These are phyloP conservation scores for Chanos chanos DNA, from an alignment of 2,797 vertebrate species.

Conservation along the genomic window DNA sequence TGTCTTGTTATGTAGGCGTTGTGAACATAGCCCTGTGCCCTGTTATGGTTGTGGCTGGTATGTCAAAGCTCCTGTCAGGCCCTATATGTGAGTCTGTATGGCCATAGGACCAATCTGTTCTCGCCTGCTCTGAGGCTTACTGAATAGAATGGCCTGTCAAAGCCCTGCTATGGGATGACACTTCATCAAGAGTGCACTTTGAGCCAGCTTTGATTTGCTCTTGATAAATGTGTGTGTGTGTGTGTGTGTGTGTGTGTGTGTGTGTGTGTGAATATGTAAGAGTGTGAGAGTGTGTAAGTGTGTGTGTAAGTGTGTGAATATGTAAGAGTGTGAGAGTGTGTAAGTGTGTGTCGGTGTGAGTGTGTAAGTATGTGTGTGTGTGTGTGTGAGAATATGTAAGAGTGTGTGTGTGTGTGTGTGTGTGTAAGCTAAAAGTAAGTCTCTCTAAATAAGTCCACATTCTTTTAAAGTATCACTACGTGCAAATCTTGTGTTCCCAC, in stretches of 20 bases:
- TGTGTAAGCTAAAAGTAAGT: no score
- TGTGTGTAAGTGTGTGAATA: no score
- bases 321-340: no score
- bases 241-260: neutral
- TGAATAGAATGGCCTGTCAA: constrained; percentile 39
- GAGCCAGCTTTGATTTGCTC: constrained; percentile 37
- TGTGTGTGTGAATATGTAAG: neutral
- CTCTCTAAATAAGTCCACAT: no score
- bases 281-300: no score
- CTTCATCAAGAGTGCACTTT: constrained; percentile 27
- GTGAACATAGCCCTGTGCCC: neutral
- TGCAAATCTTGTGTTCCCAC: no score
- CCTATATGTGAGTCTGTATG: constrained; percentile 5
- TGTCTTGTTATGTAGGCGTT: no score
- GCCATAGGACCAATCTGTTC: constrained; percentile 1
- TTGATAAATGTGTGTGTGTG: constrained; percentile 17
- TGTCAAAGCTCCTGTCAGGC: constrained; percentile 18
- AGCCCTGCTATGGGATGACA: constrained; percentile 42
- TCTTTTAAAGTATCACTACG: no score
- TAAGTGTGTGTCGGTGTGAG: no score
- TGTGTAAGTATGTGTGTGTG: no score
- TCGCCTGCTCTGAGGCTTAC: constrained; percentile 6
- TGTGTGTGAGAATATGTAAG: no score
- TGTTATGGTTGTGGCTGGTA: neutral
- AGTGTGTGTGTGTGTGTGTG: no score